These are phyloP conservation scores for Morelia viridis DNA, from an alignment of 2,797 vertebrate genomes.

Conservation along the genomic window DNA sequence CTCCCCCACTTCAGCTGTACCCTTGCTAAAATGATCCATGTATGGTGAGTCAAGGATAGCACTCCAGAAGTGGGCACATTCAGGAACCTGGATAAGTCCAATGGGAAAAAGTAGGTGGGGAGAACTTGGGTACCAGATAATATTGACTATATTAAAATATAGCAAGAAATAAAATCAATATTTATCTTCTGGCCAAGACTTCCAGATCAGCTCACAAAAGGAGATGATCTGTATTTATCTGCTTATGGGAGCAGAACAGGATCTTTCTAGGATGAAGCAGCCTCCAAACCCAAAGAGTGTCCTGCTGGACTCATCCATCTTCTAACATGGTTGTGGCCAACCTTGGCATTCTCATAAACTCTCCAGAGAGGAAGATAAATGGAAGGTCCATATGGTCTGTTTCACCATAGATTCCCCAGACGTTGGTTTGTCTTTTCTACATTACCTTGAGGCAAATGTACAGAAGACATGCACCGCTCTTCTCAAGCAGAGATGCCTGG, in stretches of 20 bases:
- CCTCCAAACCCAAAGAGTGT: background rate
- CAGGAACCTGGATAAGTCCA: background rate
- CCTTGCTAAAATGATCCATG: background rate
- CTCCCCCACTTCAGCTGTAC: background rate
- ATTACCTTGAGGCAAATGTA: constrained; percentile 7
- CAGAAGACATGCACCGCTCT: constrained; percentile 31
- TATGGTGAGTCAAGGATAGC: background rate
- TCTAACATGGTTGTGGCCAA: background rate
- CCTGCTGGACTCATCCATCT: background rate
- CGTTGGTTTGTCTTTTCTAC: constrained; percentile 29
- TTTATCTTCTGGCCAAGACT: background rate
- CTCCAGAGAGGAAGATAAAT: constrained; percentile 1
- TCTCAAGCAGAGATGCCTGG: constrained; percentile 16
- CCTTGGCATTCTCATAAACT: background rate
- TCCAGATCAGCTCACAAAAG: background rate
- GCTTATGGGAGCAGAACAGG: background rate
- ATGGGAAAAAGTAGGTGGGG: background rate
- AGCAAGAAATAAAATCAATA: background rate
- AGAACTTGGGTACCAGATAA: background rate
- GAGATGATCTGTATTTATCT: background rate
- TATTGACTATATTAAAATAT: background rate
- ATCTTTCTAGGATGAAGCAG: background rate
- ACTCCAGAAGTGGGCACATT: background rate
- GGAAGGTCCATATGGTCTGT: constrained; percentile 31
- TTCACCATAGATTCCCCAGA: constrained; percentile 11